These are phyloP conservation scores for Loxodonta africana DNA, from an alignment of 2,113 vertebrate genomes.

Conservation along the genomic window DNA sequence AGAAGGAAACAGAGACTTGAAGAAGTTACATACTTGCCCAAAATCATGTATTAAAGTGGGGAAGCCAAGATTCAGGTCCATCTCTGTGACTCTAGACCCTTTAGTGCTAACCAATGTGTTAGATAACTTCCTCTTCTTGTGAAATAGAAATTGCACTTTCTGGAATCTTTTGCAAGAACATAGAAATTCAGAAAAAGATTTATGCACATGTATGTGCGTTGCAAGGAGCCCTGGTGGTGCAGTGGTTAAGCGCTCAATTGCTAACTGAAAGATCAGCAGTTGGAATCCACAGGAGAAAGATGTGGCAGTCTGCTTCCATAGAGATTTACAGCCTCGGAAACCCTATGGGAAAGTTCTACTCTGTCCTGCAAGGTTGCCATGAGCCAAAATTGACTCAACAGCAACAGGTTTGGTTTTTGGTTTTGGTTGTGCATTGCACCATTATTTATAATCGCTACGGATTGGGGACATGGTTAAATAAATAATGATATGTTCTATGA, in stretches of 20 bases:
- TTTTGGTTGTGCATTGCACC: background rate
- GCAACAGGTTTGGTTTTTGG: too few relatives aligned
- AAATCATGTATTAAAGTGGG: background rate
- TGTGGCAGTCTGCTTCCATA: too few relatives aligned
- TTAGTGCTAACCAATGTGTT: accelerated
- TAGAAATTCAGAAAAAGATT: background rate
- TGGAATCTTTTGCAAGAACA: background rate
- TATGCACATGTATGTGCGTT: background rate
- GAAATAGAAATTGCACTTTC: background rate
- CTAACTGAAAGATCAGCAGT: too few relatives aligned
- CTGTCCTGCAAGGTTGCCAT: too few relatives aligned
- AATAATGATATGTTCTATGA: background rate
- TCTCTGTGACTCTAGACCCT: background rate
- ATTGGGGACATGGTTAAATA: background rate
- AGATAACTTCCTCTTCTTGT: background rate
- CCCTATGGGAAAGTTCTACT: too few relatives aligned
- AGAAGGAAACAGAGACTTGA: background rate
- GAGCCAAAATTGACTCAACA: too few relatives aligned
- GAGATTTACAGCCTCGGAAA: too few relatives aligned
- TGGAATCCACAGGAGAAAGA: too few relatives aligned
- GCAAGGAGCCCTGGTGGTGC: background rate
- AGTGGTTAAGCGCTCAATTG: too few relatives aligned
- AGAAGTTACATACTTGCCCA: background rate
- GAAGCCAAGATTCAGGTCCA: background rate
- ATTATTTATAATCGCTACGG: background rate